Evolutionary conservation across 1,140 invertebrate genomes (phyloP).

Genomic region (Pogonognathellus flavescens): DNA sequence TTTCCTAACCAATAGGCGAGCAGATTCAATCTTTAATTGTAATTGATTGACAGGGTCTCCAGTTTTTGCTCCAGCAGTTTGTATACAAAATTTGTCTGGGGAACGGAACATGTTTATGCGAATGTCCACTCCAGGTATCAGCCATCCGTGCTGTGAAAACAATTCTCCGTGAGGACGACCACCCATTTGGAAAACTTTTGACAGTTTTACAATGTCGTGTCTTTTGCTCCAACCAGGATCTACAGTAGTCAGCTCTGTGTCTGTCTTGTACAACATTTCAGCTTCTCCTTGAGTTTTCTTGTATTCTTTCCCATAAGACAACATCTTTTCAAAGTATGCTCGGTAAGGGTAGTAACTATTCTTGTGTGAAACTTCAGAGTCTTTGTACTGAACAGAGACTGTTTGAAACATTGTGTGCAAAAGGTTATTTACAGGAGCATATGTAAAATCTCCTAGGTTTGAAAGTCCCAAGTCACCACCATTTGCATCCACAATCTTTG

Average conservation of each 20-base stretch:
- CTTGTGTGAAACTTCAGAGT: conserved; percentile 70
- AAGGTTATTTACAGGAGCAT: conserved; percentile 69
- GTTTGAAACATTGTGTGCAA: conserved; percentile 70
- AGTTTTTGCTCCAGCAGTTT: not conserved
- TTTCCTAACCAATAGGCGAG: conserved; percentile 57
- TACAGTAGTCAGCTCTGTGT: conserved; percentile 63
- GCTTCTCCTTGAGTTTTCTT: conserved; percentile 70
- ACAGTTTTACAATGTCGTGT: conserved; percentile 63
- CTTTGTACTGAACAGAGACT: conserved; percentile 71
- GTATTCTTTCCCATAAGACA: conserved; percentile 69
- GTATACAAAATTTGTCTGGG: conserved; percentile 42
- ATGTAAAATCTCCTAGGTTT: conserved; percentile 22
- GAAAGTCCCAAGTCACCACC: conserved; percentile 51
- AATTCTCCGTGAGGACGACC: conserved; percentile 63
- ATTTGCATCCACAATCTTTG: conserved; percentile 67
- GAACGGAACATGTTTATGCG: conserved; percentile 46
- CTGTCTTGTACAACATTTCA: conserved; percentile 66
- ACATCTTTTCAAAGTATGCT: conserved; percentile 71
- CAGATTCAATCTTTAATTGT: conserved; percentile 57
- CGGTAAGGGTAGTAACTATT: conserved; percentile 71
- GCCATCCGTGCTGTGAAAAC: conserved; percentile 53
- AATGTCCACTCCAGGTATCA: conserved; percentile 62
- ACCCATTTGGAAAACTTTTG: conserved; percentile 66
- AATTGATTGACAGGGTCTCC: not conserved
- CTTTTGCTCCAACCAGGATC: conserved; percentile 67